These are phyloP conservation scores for Sphenodon punctatus DNA, from an alignment of 2,797 vertebrate species.

Conservation along the genomic window DNA sequence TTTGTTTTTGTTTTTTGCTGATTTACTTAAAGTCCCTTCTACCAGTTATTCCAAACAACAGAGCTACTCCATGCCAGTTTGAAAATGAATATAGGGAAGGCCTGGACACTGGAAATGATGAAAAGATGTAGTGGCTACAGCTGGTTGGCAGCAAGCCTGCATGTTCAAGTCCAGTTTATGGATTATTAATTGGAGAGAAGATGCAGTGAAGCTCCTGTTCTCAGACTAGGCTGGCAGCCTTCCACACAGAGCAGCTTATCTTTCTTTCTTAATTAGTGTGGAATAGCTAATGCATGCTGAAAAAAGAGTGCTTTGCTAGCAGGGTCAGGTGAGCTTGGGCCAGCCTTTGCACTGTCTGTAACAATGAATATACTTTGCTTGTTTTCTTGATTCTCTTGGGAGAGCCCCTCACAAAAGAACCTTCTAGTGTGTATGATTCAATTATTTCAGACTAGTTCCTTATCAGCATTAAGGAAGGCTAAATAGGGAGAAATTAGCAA, in stretches of 20 bases:
- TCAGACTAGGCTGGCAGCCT: constrained; percentile 41
- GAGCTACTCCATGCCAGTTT: neutral
- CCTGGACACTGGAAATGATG: neutral
- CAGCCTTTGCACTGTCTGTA: neutral
- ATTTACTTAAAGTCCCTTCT: neutral
- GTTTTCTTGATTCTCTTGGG: neutral
- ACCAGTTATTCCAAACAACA: neutral
- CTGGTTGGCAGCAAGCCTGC: constrained; percentile 46
- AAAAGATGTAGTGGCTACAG: neutral
- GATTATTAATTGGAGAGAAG: constrained; percentile 65
- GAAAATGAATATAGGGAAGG: neutral
- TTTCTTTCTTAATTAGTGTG: constrained; percentile 50
- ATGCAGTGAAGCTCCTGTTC: constrained; percentile 48
- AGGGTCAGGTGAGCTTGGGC: constrained; percentile 1
- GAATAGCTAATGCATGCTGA: constrained; percentile 35
- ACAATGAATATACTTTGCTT: neutral
- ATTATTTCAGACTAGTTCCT: neutral
- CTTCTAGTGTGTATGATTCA: neutral
- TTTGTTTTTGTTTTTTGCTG: neutral
- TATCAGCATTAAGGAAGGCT: neutral
- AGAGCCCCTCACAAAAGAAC: too few species aligned
- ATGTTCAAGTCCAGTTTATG: constrained; percentile 48
- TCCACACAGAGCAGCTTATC: constrained; percentile 41
- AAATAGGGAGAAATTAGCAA: neutral
- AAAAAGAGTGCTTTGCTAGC: constrained; percentile 25